These are phyloP conservation scores for Ormyrus thymus DNA, from an alignment of 2,888 invertebrate species.

Conservation along the genomic window DNA sequence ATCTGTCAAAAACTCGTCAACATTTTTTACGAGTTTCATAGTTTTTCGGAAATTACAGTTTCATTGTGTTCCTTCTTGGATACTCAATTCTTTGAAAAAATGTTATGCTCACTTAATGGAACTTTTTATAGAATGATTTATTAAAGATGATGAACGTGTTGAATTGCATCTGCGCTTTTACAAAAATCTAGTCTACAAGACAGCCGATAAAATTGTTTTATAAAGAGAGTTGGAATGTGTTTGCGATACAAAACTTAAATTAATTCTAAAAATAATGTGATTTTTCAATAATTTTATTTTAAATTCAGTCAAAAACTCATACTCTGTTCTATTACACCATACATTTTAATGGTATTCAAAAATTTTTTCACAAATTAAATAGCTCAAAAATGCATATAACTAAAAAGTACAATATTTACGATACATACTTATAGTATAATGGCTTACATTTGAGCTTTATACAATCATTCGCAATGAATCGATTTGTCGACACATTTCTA, in stretches of 20 bases:
- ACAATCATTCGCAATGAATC: slow-evolving; percentile 13
- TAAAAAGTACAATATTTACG: slow-evolving; percentile 13
- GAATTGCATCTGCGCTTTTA: neutral
- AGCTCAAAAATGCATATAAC: slow-evolving; percentile 28
- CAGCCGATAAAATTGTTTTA: slow-evolving; percentile 12
- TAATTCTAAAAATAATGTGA: neutral
- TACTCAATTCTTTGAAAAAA: too few species aligned
- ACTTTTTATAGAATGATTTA: too few species aligned
- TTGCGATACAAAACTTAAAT: neutral
- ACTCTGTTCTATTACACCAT: slow-evolving; percentile 23
- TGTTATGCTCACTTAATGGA: too few species aligned
- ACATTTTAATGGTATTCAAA: slow-evolving; percentile 29
- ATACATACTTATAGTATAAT: slow-evolving; percentile 25
- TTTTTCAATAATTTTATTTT: slow-evolving; percentile 46
- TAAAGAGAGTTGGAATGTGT: neutral
- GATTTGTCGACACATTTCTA: neutral
- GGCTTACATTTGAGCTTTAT: slow-evolving; percentile 14
- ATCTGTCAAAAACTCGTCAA: too few species aligned
- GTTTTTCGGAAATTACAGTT: too few species aligned
- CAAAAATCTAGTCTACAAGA: neutral
- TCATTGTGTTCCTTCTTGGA: too few species aligned
- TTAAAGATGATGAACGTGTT: neutral
- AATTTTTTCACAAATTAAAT: slow-evolving; percentile 41
- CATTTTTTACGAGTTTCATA: too few species aligned
- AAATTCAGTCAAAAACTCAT: slow-evolving; percentile 35